Base-by-base conservation (phyloP, 2,797 vertebrate species). In the Okamejei kenojei region DNA sequence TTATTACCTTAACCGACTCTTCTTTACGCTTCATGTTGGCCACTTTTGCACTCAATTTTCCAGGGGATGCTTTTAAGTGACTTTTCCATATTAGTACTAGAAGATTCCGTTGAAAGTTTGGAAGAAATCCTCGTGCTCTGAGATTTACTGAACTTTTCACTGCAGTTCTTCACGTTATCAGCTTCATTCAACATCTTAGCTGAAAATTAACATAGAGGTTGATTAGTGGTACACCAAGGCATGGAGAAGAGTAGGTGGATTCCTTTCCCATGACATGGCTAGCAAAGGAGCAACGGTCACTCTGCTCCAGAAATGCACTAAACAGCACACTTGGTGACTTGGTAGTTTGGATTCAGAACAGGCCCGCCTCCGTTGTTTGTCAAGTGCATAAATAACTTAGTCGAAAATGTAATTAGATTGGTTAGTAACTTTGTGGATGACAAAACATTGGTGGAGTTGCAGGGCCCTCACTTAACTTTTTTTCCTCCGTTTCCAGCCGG, bases 31-130 rank as follows among this genome's bases (percentile, higher is more conserved):
- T 98, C 97, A 97, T 95, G 93, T 95, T 93, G 5, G 97, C 96
- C 94, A 98, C 95, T 95, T 98, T 98, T 93, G 97, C 97, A 95
- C 96, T 97, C 13, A 95, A 93, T 95, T 97, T 98, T 84, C 94
- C 93, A 1, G 96, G 94, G 0, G 93, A 93, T 23, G 93, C 94
- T 90, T 96, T 35, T 29, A 58, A n/a, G 54, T 15, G 65, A 58
- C 26, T 76, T 92, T 74, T 76, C 90, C 38, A 74, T 38, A 54
- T 76, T 92, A 54, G 21, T 29, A 76, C 23, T 76, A 26, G 90
- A 92, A 76, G 35, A 74, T n/a, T 76, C 90, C 74, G 90, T 13
- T 29, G 90, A 76, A 29, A 26, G 71, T 76, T 74, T 71, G 10
- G 90, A 58, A 54, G 10, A 45, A 74, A 38, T 74, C 71, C 90